Percentiles rank a stretch among this genome's conserved stretches.
Conservation (phyloP, 1,140 invertebrate species). For the Anastrepha ludens region DNA sequence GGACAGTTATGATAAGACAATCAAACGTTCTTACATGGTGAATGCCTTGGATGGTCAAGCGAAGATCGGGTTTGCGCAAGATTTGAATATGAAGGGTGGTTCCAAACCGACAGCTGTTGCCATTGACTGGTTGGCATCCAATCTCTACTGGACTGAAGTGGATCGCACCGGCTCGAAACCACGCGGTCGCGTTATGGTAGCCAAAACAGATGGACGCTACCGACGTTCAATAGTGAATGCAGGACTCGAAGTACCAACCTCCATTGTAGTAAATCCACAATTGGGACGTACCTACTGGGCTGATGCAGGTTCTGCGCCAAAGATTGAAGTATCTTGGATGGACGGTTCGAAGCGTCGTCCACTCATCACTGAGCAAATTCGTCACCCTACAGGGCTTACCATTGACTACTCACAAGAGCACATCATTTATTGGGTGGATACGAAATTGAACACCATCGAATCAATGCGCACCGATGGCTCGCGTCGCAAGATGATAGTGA, state of each 20-base stretch:
- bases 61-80: constrained; percentile 90
- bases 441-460: constrained; percentile 95
- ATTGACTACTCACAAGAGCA: constrained; percentile 94
- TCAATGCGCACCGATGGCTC: constrained; percentile 89
- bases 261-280: constrained; percentile 91
- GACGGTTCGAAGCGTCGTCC: constrained; percentile 90
- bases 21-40: constrained; percentile 93
- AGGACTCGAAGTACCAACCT: constrained; percentile 87
- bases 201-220: constrained; percentile 93
- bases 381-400: constrained; percentile 89
- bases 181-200: constrained; percentile 87
- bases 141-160: constrained; percentile 95
- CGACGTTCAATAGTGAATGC: constrained; percentile 83
- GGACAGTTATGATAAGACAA: constrained; percentile 90
- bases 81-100: constrained; percentile 87
- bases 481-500: constrained; percentile 83
- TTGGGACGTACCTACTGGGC: constrained; percentile 92
- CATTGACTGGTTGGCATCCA: constrained; percentile 93
- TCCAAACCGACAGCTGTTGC: constrained; percentile 89
- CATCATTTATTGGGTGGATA: constrained; percentile 95
- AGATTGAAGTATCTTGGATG: constrained; percentile 96
- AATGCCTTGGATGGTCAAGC: constrained; percentile 84
- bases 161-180: constrained; percentile 84
- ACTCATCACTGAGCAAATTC: constrained; percentile 86
- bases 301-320: constrained; percentile 87